A percentile compares a stretch with the other conserved stretches of the same genome.
phyloP scores from a whole-genome alignment of 2,113 vertebrate species.

The Romanogobio albipinnatus region DNA sequence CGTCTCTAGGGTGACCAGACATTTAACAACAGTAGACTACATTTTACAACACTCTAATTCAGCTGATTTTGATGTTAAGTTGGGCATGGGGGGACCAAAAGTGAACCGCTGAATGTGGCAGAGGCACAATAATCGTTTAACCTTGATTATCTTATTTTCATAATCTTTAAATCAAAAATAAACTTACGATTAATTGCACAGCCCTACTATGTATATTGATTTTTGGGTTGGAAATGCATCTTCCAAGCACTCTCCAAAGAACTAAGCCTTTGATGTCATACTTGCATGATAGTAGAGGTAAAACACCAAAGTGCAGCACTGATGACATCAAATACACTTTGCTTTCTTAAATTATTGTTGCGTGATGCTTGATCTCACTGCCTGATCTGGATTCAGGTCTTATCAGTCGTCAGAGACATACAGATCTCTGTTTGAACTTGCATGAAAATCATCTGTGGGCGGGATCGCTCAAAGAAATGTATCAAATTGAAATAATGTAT shows the following conservation, averaged over 20 bases:
- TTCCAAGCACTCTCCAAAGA: background rate
- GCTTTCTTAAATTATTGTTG: constrained; percentile 52
- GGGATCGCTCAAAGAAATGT: constrained; percentile 28
- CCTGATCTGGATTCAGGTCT: constrained; percentile 49
- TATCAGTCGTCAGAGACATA: constrained; percentile 47
- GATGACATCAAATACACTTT: constrained; percentile 41
- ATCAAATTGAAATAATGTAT: constrained; percentile 34
- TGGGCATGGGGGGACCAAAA: no score
- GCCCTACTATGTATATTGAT: background rate
- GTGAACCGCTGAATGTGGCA: no score
- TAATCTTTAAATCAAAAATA: no score
- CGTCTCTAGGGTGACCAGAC: no score
- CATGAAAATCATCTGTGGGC: constrained; percentile 37
- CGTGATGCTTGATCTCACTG: constrained; percentile 43
- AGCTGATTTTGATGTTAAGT: no score
- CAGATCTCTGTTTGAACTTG: constrained; percentile 45
- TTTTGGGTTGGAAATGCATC: background rate
- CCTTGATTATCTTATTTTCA: no score
- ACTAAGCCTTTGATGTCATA: constrained; percentile 51
- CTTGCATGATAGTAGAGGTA: constrained; percentile 44
- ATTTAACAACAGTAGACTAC: no score
- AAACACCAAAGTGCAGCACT: constrained; percentile 29
- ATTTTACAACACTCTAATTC: no score
- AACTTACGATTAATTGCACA: no score
- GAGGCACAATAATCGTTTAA: no score